These are phyloP conservation scores for Cromileptes altivelis DNA, from an alignment of 2,113 vertebrate genomes.

Conservation along the genomic window DNA sequence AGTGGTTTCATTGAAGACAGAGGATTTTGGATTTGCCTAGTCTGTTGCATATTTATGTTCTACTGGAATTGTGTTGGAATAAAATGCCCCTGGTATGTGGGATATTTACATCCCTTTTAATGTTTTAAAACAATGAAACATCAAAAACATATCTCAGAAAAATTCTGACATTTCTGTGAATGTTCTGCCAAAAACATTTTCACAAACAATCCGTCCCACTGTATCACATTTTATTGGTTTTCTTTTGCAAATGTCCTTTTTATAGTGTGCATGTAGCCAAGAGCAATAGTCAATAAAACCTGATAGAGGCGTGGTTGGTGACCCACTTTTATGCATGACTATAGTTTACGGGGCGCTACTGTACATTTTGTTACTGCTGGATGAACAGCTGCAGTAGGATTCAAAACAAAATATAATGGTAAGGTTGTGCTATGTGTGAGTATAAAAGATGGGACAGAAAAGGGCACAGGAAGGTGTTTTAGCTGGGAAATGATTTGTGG, in stretches of 20 bases:
- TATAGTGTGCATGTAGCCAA: neutral
- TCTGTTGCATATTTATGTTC: slow-evolving; percentile 41
- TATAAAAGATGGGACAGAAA: neutral
- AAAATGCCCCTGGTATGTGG: neutral
- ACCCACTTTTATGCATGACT: slow-evolving; percentile 1
- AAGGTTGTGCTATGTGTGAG: neutral
- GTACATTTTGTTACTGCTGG: neutral
- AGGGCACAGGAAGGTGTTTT: neutral
- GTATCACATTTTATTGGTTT: neutral
- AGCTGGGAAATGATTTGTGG: neutral
- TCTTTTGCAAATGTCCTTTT: slow-evolving; percentile 13
- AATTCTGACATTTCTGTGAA: neutral
- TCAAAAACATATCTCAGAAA: neutral
- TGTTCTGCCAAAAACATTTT: neutral
- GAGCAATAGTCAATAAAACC: slow-evolving; percentile 28
- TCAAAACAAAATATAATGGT: neutral
- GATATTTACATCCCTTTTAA: neutral
- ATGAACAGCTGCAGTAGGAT: neutral
- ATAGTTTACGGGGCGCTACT: neutral
- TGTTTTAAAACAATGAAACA: slow-evolving; percentile 14
- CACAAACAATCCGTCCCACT: neutral
- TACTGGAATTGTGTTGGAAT: neutral
- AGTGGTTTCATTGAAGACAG: slow-evolving; percentile 25
- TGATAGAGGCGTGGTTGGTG: neutral
- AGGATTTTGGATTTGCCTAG: slow-evolving; percentile 42